Percentiles rank a stretch among this genome's conserved stretches.
These are phyloP conservation scores for Chelon auratus DNA, from an alignment of 2,797 vertebrate species.

Conservation along the genomic window DNA sequence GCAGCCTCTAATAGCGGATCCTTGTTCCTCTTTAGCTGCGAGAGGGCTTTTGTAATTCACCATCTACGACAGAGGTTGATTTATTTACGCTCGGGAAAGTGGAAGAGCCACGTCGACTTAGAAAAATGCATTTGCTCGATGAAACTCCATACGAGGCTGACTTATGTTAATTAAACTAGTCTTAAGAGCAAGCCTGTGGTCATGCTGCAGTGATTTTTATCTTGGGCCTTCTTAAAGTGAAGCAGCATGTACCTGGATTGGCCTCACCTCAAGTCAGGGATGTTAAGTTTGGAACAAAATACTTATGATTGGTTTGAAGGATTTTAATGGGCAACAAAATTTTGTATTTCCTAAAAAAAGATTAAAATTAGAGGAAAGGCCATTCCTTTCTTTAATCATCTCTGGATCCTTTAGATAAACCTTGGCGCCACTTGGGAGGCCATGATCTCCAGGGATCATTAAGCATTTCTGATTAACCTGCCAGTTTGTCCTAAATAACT, in stretches of 20 bases:
- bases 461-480: not conserved
- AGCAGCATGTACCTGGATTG: not conserved
- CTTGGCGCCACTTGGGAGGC: not conserved
- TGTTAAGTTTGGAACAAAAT: no score
- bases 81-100: conserved; percentile 12
- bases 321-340: not conserved
- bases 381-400: no score
- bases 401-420: not conserved
- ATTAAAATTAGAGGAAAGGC: no score
- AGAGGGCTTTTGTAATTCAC: conserved; percentile 30
- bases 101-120: conserved; percentile 5
- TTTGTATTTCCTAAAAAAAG: not conserved
- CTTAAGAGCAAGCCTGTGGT: not conserved
- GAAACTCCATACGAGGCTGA: not conserved
- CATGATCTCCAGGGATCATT: not conserved
- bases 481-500: not conserved
- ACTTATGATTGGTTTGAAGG: no score
- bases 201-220: not conserved
- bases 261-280: not conserved
- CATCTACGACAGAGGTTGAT: conserved; percentile 30
- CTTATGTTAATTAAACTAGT: not conserved
- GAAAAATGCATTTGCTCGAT: not conserved
- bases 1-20: conserved; percentile 50
- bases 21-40: conserved; percentile 45
- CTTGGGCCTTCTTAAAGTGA: not conserved